Base-by-base conservation (phyloP, 2,113 vertebrate species). In the Globicephala melas region DNA sequence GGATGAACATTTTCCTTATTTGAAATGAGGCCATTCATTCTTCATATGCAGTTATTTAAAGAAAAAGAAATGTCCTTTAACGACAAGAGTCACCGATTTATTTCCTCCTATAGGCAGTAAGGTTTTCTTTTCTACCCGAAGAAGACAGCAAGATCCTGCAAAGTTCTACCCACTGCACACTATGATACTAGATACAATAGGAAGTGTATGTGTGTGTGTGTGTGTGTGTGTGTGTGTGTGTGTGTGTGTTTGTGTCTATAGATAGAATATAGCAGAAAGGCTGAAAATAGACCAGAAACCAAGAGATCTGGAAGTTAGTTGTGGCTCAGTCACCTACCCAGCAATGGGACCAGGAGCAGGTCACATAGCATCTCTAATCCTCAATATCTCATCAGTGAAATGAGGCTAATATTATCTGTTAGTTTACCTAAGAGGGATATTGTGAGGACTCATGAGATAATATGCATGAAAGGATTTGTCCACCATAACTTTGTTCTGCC, bases 31-130 rank as follows among this genome's bases (percentile, higher is more conserved):
- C 8, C 6, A 31, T 94, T 93, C 5, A 50, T 83, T 94, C 62
- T 94, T 92, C 28, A 70, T 44, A 84, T 26, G 50, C 44, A 58
- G 41, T 93, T 92, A 63, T 91, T 91, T 68, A 87, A 91, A 20
- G 31, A 87, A 53, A 89, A 91, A 77, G 58, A 92, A 23, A 92
- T 67, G 92, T 63, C 33, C 17, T 96, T 94, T 88, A 87, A 84
- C 80, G 9, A 86, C 77, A 67, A 81, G 31, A 89, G 47, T n/a
- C 13, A 31, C 2, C 62, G 20, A 63, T 79, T 67, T 87, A 38
- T 90, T 80, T 70, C 58, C 33, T 90, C 68, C 28, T 50, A 2
- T 33, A 76, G 23, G 25, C 58, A 82, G 1, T 31, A 33, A 79
- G 17, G 2, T 67, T 89, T 14, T 71, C 47, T 96, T 79, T 89